Conservation (phyloP, 2,797 vertebrate species). For the Xenopus petersii region DNA sequence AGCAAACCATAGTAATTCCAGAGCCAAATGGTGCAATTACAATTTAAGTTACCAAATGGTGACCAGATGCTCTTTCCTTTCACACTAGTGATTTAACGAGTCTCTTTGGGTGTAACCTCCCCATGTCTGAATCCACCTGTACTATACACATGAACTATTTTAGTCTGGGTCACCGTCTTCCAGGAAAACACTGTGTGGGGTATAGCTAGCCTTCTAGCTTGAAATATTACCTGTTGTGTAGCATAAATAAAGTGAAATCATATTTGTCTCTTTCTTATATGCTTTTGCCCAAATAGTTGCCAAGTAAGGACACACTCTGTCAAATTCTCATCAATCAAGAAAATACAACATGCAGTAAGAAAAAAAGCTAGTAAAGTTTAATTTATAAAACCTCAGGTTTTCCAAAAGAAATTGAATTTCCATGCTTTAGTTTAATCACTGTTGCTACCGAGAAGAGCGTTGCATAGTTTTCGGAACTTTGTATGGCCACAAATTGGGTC, state of each 20-base stretch:
- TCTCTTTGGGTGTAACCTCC: slow-evolving; percentile 63
- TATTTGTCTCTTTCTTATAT: slow-evolving; percentile 10
- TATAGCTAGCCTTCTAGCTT: not conserved
- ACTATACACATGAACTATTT: slow-evolving; percentile 23
- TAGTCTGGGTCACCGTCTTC: slow-evolving; percentile 35
- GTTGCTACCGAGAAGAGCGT: too few species aligned
- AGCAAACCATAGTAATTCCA: slow-evolving; percentile 53
- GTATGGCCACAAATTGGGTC: too few species aligned
- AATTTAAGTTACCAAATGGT: slow-evolving; percentile 64
- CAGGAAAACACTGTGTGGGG: slow-evolving; percentile 25
- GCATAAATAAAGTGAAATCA: slow-evolving; percentile 22
- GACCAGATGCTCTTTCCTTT: slow-evolving; percentile 54
- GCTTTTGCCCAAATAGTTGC: too few species aligned
- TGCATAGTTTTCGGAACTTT: too few species aligned
- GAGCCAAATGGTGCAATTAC: slow-evolving; percentile 69
- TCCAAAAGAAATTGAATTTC: too few species aligned
- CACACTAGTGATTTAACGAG: slow-evolving; percentile 55
- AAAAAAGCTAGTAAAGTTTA: too few species aligned
- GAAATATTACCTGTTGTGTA: slow-evolving; percentile 36
- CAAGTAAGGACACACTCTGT: too few species aligned
- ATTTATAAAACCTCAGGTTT: too few species aligned
- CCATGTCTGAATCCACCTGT: slow-evolving; percentile 50
- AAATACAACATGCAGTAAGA: too few species aligned
- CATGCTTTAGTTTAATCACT: too few species aligned
- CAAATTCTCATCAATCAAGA: too few species aligned